Percentiles rank a stretch among this genome's conserved stretches.
Conservation (phyloP, 2,888 invertebrate species). For the Noctua pronuba region DNA sequence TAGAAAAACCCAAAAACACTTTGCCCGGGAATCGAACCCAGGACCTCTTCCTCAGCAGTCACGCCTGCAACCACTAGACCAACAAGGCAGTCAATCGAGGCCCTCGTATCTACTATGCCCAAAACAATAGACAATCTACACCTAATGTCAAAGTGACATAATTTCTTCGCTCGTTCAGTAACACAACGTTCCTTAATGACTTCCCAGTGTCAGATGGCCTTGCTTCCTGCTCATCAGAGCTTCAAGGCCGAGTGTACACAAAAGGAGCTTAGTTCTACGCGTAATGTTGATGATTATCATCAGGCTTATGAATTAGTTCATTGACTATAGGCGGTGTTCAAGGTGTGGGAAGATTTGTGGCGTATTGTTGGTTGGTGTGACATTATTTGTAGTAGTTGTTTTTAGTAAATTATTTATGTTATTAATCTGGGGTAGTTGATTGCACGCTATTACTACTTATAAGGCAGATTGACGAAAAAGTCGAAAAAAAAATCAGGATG, state of each 20-base stretch:
- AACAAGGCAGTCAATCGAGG: background rate
- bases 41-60: background rate
- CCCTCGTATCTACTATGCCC: background rate
- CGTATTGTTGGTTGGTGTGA: slow-evolving; percentile 32
- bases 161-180: slow-evolving; percentile 36
- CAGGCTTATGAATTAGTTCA: slow-evolving; percentile 55
- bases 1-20: background rate
- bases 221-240: slow-evolving; percentile 65
- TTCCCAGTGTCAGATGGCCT: slow-evolving; percentile 59
- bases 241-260: slow-evolving; percentile 63
- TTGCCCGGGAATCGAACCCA: background rate
- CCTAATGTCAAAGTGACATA: slow-evolving; percentile 36
- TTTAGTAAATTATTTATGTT: background rate
- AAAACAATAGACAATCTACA: slow-evolving; percentile 1
- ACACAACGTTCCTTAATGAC: slow-evolving; percentile 58
- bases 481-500: no score
- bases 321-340: slow-evolving; percentile 48
- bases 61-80: background rate
- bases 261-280: slow-evolving; percentile 52
- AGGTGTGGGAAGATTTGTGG: slow-evolving; percentile 52
- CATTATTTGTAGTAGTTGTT: slow-evolving; percentile 12
- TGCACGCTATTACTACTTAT: no score
- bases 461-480: no score
- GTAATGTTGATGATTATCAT: slow-evolving; percentile 54
- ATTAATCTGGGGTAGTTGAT: background rate